These are phyloP conservation scores for Phymastichus coffea DNA, from an alignment of 1,140 invertebrate species.

Conservation along the genomic window DNA sequence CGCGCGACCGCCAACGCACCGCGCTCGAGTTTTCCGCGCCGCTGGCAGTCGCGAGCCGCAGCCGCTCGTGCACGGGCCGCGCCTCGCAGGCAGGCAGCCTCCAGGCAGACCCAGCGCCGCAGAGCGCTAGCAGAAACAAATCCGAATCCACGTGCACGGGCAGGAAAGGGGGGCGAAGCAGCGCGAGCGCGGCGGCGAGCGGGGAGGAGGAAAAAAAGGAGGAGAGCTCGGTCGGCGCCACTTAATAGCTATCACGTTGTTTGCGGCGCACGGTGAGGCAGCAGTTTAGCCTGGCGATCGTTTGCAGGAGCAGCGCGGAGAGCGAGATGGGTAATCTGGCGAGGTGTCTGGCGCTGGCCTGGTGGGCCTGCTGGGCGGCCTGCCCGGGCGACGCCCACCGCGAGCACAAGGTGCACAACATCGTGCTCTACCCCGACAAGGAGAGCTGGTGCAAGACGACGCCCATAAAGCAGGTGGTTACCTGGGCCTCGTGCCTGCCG, in stretches of 20 bases:
- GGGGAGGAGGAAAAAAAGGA: not conserved
- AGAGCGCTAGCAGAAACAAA: no score
- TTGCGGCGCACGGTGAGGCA: no score
- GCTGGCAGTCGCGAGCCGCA: no score
- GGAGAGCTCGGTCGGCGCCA: conserved; percentile 13
- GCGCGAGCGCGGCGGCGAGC: not conserved
- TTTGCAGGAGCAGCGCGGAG: no score
- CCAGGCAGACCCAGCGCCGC: not conserved
- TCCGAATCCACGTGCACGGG: not conserved
- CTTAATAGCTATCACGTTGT: conserved; percentile 28
- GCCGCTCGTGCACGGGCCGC: not conserved
- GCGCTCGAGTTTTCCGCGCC: no score
- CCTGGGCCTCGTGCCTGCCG: conserved; percentile 62
- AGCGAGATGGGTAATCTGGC: no score
- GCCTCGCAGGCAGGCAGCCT: not conserved
- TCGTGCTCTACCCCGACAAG: conserved; percentile 67
- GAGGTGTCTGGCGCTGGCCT: no score
- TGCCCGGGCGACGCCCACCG: conserved; percentile 41
- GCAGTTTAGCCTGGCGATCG: no score
- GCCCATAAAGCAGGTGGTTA: conserved; percentile 66
- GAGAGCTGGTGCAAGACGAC: conserved; percentile 72
- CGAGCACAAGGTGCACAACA: conserved; percentile 65
- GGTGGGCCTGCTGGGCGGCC: no score
- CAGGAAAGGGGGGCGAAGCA: not conserved
- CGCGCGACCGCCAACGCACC: no score